Evolutionary conservation across 2,888 invertebrate species (phyloP), one percentile per base, ranked within the genome.

Genomic region (Plebejus argus): DNA sequence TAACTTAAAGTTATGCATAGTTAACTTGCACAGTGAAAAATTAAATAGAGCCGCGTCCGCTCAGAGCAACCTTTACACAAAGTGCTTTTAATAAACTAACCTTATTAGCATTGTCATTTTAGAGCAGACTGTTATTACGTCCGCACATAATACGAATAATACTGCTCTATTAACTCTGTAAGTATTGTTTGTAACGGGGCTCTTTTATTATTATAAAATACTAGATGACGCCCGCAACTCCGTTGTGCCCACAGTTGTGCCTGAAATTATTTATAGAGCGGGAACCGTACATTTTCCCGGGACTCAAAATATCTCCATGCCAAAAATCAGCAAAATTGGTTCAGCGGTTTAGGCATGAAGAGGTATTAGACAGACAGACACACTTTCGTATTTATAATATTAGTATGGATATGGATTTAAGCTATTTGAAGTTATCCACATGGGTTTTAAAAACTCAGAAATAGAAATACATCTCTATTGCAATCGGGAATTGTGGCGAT

Each of bases 1-100:
- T 74, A 74, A 53, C 74, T 53, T 74, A 23, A 74, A 74, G 28
- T 49, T 74, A 74, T 74, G 74, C 74, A 74, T 74, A 74, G 74
- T 74, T 74, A 49, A 74, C 49, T 74, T 49, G 74, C 28, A 53
- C 23, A 28, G 49, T 53, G 28, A 49, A 72, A 72, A 72, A 72
- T 72, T 72, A 39, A 45, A 45, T 72, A 45, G 72, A 39, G 72
- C 72, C 39, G 39, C 8, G 45, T n/a, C 39, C 39, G 20, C 23
- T 72, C 45, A 8, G 72, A 72, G 45, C 15, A 66, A 28, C 74
- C 20, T 74, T 45, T 74, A 74, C 23, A 49, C 18, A 74, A 74
- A 74, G 45, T 72, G 72, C 72, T 45, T 72, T 39, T 72, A 72
- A 72, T 72, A 39, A 72, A 72, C 20, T 39, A 72, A 72, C 39